These are phyloP conservation scores for Drosophila pachea DNA, from an alignment of 1,140 invertebrate species.

Conservation along the genomic window DNA sequence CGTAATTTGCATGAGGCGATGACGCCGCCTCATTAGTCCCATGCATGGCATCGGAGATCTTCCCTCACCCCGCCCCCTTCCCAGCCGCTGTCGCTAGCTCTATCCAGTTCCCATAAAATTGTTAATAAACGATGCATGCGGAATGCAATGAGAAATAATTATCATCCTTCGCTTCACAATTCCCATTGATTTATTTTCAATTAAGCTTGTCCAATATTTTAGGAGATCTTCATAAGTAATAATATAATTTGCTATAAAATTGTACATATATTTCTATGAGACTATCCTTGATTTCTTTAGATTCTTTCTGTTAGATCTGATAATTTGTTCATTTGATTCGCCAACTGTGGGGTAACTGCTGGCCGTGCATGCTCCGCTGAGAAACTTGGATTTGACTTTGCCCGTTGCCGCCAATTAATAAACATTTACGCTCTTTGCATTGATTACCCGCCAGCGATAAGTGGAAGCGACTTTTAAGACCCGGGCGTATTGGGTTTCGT, in stretches of 20 bases:
- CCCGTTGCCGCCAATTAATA: slow-evolving; percentile 59
- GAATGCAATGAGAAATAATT: neutral
- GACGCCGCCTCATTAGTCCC: slow-evolving; percentile 14
- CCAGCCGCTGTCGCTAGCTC: neutral
- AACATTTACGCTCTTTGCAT: slow-evolving; percentile 68
- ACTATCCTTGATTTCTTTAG: no score
- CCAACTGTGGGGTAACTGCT: neutral
- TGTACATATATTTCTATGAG: no score
- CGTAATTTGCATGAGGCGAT: slow-evolving; percentile 58
- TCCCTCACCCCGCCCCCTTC: no score
- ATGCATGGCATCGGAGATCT: slow-evolving; percentile 6
- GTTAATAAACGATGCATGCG: neutral
- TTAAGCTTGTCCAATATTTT: no score
- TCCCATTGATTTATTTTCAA: no score
- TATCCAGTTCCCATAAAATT: neutral
- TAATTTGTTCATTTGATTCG: no score
- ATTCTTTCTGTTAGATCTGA: no score
- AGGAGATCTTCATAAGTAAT: no score
- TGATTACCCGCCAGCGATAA: slow-evolving; percentile 50
- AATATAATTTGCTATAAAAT: no score
- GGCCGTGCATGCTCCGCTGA: neutral
- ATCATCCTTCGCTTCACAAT: no score
- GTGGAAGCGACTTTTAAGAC: slow-evolving; percentile 45
- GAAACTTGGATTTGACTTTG: slow-evolving; percentile 15
- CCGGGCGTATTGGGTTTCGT: slow-evolving; percentile 62